A percentile compares a stretch with the other conserved stretches of the same genome.
Conservation (phyloP, 2,113 vertebrate genomes). For the Aythya baeri region DNA sequence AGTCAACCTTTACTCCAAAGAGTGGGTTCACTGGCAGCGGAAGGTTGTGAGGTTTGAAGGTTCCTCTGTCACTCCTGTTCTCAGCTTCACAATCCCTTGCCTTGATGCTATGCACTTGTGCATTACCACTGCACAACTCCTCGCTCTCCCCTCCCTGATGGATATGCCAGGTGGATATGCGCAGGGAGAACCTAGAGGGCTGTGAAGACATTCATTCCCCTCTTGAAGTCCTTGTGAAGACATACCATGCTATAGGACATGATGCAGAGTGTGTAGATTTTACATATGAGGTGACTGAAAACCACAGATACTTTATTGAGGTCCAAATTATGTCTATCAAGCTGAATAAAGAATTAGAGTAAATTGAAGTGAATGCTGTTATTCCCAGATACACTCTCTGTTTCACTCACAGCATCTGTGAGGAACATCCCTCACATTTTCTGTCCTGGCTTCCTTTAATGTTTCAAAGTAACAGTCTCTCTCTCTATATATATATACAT, state of each 20-base stretch:
- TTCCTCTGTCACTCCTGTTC: background rate
- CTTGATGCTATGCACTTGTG: background rate
- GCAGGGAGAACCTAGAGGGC: background rate
- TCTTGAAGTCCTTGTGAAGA: background rate
- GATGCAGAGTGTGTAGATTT: background rate
- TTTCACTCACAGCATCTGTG: background rate
- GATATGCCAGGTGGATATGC: fast-evolving
- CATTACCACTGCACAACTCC: background rate
- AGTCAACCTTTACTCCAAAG: background rate
- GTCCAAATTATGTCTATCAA: background rate
- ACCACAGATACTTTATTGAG: background rate
- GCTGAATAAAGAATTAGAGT: background rate
- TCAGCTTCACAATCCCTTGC: background rate
- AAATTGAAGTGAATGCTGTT: background rate
- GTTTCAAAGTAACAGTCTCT: background rate
- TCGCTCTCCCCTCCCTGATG: background rate
- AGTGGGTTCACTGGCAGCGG: background rate
- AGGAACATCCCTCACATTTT: background rate
- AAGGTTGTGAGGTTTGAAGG: background rate
- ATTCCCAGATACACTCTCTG: background rate
- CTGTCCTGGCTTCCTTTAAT: background rate
- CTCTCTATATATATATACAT: no score
- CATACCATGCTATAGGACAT: fast-evolving
- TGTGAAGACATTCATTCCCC: background rate
- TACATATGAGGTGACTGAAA: background rate